Percentiles rank a stretch among this genome's conserved stretches.
These are phyloP conservation scores for Rhingia rostrata DNA, from an alignment of 2,888 invertebrate species.

Conservation along the genomic window DNA sequence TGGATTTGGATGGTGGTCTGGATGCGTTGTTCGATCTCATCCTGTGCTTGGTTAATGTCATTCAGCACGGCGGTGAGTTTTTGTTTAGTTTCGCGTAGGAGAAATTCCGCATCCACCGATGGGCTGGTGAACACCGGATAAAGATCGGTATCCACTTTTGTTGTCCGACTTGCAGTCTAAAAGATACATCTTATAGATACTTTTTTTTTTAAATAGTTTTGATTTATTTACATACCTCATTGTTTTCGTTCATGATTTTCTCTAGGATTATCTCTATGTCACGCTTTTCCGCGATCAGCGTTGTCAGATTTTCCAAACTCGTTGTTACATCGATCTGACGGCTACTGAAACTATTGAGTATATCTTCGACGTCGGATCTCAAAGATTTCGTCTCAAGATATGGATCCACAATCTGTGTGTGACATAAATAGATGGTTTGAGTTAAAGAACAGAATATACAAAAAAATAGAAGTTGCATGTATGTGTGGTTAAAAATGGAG, in stretches of 20 bases:
- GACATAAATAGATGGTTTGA: conserved; percentile 79
- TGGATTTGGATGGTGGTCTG: conserved; percentile 87
- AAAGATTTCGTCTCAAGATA: conserved; percentile 88
- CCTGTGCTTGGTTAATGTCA: conserved; percentile 86
- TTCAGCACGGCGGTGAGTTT: conserved; percentile 85
- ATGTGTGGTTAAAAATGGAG: conserved; percentile 71
- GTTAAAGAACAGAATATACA: conserved; percentile 74
- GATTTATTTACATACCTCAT: conserved; percentile 84
- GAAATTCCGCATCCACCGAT: conserved; percentile 85
- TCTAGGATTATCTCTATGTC: conserved; percentile 84
- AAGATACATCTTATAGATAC: conserved; percentile 69
- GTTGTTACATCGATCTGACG: conserved; percentile 87
- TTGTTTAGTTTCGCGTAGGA: conserved; percentile 85
- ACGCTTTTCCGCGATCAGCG: conserved; percentile 85
- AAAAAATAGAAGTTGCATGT: conserved; percentile 62
- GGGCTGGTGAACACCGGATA: conserved; percentile 89
- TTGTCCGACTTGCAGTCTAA: conserved; percentile 87
- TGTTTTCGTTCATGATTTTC: conserved; percentile 86
- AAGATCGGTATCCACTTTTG: conserved; percentile 88
- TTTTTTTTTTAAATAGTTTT: neutral
- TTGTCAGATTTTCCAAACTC: conserved; percentile 89
- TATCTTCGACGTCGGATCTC: conserved; percentile 87
- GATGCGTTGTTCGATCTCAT: conserved; percentile 87
- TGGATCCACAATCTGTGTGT: conserved; percentile 86
- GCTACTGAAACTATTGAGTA: conserved; percentile 87